Percentiles rank a stretch among this genome's conserved stretches.
phyloP scores from a whole-genome alignment of 2,797 vertebrate genomes.

The Malacoctenus gilli region DNA sequence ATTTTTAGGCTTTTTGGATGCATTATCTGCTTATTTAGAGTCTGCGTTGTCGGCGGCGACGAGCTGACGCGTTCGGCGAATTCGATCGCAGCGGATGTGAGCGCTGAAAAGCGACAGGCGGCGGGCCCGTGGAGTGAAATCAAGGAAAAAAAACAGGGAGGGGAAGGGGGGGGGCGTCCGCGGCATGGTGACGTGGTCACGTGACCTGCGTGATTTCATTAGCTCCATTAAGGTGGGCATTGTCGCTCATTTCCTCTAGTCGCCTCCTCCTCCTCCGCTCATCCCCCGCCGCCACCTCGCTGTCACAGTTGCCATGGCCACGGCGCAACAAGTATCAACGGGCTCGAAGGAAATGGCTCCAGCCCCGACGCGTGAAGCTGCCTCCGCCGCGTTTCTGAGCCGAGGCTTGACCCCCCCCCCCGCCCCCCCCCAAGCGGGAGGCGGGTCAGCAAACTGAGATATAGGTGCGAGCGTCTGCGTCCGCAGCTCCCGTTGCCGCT shows the following conservation, averaged over 20 bases:
- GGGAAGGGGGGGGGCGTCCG: background rate
- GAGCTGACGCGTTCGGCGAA: constrained; percentile 1
- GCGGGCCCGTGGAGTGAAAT: too few species aligned
- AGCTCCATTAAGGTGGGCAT: constrained; percentile 45
- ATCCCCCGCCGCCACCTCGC: background rate
- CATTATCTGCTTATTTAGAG: constrained; percentile 1
- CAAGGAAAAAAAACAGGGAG: constrained; percentile 1
- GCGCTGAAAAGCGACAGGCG: too few species aligned
- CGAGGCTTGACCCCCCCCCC: too few species aligned
- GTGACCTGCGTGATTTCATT: constrained; percentile 65
- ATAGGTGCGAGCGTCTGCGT: constrained; percentile 3
- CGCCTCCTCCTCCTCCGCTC: constrained; percentile 3
- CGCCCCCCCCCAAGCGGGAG: too few species aligned
- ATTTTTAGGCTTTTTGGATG: background rate
- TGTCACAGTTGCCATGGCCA: constrained; percentile 52
- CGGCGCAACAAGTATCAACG: constrained; percentile 44
- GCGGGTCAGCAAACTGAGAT: background rate
- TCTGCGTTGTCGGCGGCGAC: constrained; percentile 1
- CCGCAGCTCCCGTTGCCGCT: too few species aligned
- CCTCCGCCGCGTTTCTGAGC: constrained; percentile 5
- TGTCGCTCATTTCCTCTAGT: constrained; percentile 36
- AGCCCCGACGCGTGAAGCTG: constrained; percentile 5
- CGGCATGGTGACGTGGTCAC: constrained; percentile 60
- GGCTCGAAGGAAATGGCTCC: constrained; percentile 32
- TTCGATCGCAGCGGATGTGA: too few species aligned